Evolutionary conservation across 2,888 invertebrate species (phyloP).

Genomic region (Diaperis boleti): DNA sequence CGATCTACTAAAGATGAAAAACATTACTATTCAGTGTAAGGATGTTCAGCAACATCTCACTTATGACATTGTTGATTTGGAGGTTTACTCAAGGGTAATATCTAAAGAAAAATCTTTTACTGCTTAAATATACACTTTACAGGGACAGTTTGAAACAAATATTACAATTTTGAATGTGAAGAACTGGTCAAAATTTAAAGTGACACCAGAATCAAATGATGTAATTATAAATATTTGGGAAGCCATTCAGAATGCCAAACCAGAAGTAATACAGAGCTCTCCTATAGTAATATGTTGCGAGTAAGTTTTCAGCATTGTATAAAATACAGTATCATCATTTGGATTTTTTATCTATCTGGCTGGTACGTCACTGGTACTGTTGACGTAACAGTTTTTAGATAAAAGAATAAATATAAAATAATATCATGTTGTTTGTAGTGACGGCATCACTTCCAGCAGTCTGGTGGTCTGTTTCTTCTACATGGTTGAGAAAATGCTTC

Average conservation of each 20-base stretch:
- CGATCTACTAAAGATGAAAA: background rate
- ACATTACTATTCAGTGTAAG: background rate
- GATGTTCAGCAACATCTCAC: background rate
- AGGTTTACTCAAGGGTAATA: background rate
- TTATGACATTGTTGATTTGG: background rate
- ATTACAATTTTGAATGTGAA: background rate
- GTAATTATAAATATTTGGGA: slow-evolving; percentile 15
- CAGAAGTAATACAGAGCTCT: background rate
- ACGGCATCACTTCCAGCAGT: slow-evolving; percentile 16
- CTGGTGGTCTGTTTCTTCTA: slow-evolving; percentile 23
- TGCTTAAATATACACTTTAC: background rate
- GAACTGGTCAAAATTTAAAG: slow-evolving; percentile 19
- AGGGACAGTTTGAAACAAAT: background rate
- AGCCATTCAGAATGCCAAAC: background rate
- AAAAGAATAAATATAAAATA: too few species aligned
- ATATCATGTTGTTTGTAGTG: slow-evolving; percentile 15
- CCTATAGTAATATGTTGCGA: slow-evolving; percentile 8
- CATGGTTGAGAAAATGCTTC: slow-evolving; percentile 20
- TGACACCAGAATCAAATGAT: background rate
- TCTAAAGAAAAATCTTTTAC: background rate
- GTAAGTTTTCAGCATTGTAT: slow-evolving; percentile 17
- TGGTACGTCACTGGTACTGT: too few species aligned
- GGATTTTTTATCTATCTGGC: background rate
- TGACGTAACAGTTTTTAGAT: too few species aligned
- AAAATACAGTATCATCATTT: too few species aligned